Evolutionary conservation across 2,113 vertebrate species (phyloP).

Genomic region (Atherinomorus stipes): DNA sequence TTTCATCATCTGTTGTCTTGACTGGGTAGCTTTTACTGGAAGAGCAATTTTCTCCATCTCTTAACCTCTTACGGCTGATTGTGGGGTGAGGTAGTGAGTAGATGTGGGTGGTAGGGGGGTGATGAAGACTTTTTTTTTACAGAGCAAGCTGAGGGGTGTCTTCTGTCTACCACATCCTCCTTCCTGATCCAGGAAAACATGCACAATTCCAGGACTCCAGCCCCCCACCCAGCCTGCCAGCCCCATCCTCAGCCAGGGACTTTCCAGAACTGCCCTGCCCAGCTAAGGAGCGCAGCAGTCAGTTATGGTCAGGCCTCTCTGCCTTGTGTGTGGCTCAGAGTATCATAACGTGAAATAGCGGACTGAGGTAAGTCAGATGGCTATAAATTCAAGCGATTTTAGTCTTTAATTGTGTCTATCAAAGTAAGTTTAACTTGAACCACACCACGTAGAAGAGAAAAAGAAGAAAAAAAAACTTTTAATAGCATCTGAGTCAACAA

Average conservation of each 20-base stretch:
- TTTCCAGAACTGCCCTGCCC: slow-evolving; percentile 82
- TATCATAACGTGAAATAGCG: slow-evolving; percentile 19
- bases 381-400: slow-evolving; percentile 2
- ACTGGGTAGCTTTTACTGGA: slow-evolving; percentile 73
- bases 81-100: slow-evolving; percentile 60
- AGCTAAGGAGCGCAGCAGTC: slow-evolving; percentile 61
- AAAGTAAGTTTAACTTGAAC: slow-evolving; percentile 52
- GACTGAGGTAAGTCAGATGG: slow-evolving; percentile 30
- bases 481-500: slow-evolving; percentile 55
- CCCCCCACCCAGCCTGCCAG: slow-evolving; percentile 66
- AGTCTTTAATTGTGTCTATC: slow-evolving; percentile 47
- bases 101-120: slow-evolving; percentile 70
- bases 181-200: slow-evolving; percentile 81
- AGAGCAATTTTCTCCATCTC: slow-evolving; percentile 68
- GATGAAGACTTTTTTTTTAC: slow-evolving; percentile 53
- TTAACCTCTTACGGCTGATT: slow-evolving; percentile 55
- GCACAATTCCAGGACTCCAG: slow-evolving; percentile 76
- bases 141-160: slow-evolving; percentile 70
- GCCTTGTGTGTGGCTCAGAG: slow-evolving; percentile 56
- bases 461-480: slow-evolving; percentile 1
- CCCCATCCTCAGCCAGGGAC: slow-evolving; percentile 82
- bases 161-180: slow-evolving; percentile 81
- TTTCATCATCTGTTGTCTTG: slow-evolving; percentile 59
- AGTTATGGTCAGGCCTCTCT: slow-evolving; percentile 58
- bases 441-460: neutral